These are phyloP conservation scores for Saccopteryx leptura DNA, from an alignment of 2,113 vertebrate species.

Conservation along the genomic window DNA sequence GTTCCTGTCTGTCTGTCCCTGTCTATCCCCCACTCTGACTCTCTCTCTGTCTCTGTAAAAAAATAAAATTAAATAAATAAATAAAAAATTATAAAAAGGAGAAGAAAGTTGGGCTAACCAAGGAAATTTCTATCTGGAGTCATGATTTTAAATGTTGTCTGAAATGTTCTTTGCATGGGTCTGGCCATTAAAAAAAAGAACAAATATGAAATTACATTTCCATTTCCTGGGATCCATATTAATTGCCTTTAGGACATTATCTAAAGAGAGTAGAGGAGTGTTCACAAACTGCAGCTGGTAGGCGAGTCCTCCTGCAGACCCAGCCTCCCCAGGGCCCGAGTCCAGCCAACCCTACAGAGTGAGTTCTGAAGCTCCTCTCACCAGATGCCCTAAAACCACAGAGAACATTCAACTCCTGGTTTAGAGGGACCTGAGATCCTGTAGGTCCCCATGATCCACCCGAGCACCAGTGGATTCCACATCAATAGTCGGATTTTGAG, in stretches of 20 bases:
- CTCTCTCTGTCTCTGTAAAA: no score
- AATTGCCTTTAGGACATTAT: not conserved
- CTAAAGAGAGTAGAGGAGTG: not conserved
- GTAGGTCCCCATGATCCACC: not conserved
- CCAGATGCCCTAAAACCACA: not conserved
- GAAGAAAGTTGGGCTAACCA: not conserved
- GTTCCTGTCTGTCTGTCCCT: no score
- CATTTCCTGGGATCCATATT: not conserved
- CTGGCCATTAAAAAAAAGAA: constrained; percentile 7
- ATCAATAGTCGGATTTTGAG: not conserved
- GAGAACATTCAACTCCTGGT: accelerated
- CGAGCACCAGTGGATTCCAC: not conserved
- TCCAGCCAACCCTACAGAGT: not conserved
- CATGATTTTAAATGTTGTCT: not conserved
- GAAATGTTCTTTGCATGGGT: not conserved
- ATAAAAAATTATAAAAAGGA: not conserved
- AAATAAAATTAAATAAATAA: no score
- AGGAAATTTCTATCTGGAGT: constrained; percentile 23
- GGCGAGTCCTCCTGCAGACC: not conserved
- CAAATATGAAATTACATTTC: not conserved
- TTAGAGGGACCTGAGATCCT: not conserved
- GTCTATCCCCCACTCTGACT: no score
- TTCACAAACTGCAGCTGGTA: not conserved
- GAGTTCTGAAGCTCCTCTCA: not conserved
- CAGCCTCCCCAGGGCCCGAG: not conserved